Base-by-base conservation (phyloP, 2,797 vertebrate species). In the Linurgus olivaceus region DNA sequence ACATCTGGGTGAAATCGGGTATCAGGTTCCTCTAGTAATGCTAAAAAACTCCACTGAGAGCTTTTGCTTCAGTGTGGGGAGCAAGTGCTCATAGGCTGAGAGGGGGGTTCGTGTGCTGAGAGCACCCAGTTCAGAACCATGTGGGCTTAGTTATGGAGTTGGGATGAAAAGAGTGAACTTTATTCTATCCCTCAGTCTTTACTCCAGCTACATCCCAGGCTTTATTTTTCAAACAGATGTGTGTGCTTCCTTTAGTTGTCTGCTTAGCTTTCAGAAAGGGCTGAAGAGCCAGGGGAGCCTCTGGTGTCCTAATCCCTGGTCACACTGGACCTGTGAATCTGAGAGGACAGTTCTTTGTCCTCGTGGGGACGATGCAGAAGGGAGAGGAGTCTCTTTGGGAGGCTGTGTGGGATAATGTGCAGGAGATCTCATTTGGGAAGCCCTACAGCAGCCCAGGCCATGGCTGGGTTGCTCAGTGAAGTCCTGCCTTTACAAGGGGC, bases 1-100 rank as follows among this genome's bases (percentile, higher is more conserved):
- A 17, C 11, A 20, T 52, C 24, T 40, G 26, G 2, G 14, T 47
- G 11, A 59, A 85, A 29, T 15, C 4, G 2, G 0, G 0, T 26
- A 19, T 21, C 40, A 67, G 37, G 21, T 54, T 76, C 6, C 20
- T 73, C 48, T 33, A 25, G 28, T 61, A 72, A 38, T 6, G 9
- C 55, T 67, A 45, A 40, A 85, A 20, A 50, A 28, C 38, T 71
- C 26, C 52, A 7, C 37, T 51, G 54, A 26, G 37, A 48, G 25
- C 42, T 61, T 45, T 6, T 82, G 37, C 44, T 59, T 66, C 25
- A 54, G 73, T 4, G 0, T n/a, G 19, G 50, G 47, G 57, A 81
- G 45, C 13, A 0, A 70, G 12, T 42, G 19, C 37, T 48, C 8
- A 26, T 25, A 48, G 15, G 24, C 47, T 70, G 31, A 52, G 44